Evolutionary conservation across 2,888 invertebrate genomes (phyloP).

Genomic region (Pocota personata): DNA sequence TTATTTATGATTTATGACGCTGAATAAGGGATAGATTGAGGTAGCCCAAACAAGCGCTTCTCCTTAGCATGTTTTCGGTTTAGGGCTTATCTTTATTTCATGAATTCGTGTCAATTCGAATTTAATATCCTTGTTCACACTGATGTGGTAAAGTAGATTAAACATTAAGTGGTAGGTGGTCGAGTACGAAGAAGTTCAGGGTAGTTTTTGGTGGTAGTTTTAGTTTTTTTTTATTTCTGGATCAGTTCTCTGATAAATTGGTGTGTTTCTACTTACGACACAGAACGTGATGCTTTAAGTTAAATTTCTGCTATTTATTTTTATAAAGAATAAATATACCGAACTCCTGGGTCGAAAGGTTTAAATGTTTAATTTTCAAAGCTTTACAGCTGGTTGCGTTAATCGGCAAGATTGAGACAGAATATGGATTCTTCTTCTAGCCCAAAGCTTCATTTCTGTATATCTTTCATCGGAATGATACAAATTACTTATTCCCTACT

Average conservation of each 20-base stretch:
- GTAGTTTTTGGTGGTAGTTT: background rate
- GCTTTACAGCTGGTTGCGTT: no score
- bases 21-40: background rate
- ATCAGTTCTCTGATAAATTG: background rate
- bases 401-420: no score
- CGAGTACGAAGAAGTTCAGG: background rate
- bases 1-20: constrained; percentile 65
- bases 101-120: constrained; percentile 26
- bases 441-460: no score
- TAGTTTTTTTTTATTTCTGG: background rate
- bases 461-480: no score
- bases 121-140: constrained; percentile 42
- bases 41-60: background rate
- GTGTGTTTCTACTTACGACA: background rate
- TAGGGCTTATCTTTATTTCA: background rate
- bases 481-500: no score
- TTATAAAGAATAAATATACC: no score
- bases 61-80: background rate
- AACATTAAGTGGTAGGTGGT: background rate
- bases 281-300: no score
- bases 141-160: constrained; percentile 15
- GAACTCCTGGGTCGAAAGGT: no score
- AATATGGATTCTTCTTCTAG: no score
- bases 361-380: no score
- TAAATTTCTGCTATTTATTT: no score